Evolutionary conservation across 2,888 invertebrate genomes (phyloP), one percentile per base, ranked within the genome.

Genomic region (Congeria kusceri): DNA sequence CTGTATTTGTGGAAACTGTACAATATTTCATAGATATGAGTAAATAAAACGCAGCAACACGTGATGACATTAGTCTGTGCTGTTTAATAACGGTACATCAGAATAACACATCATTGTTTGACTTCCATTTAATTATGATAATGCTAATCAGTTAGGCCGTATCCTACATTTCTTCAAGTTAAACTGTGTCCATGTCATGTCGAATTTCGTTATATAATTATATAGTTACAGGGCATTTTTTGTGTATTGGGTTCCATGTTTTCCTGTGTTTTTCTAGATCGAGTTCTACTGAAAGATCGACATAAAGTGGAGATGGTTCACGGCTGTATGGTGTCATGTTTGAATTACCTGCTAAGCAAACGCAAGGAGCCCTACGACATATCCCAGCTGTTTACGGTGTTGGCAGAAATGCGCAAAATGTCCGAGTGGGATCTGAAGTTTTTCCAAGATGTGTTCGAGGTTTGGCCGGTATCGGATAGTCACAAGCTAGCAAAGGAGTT

Each of bases 301-400:
- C 76, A 83, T 1, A 78, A 81, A 23, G 86, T 87, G 1, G 86
- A 84, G 65, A 58, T 61, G 32, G 78, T 86, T 28, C 84, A 87
- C 53, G 81, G 81, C 82, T 77, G 66, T 46, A 66, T 87, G 59
- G 72, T 85, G 0, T 74, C 77, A 32, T 85, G 85, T 69, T 70
- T 87, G 49, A 66, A 84, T 11, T 73, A 83, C 44, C 20, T 79
- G 23, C 46, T 83, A 13, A 72, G 77, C 11, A 77, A 77, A 39
- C 62, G 83, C 11, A 81, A 70, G 25, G 62, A 61, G 5, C 69
- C 68, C 20, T 57, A 70, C 20, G 69, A 74, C 25, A 44, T 29
- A 15, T 23, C 63, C 11, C 56, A 61, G 20, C 29, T 74, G 20
- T 56, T 56, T 7, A 27, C 58, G 5, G 61, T 74, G 2, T 32